Percentiles rank a stretch among this genome's conserved stretches.
Evolutionary conservation across 2,888 invertebrate species (phyloP).

Genomic region (Papilio gigon): DNA sequence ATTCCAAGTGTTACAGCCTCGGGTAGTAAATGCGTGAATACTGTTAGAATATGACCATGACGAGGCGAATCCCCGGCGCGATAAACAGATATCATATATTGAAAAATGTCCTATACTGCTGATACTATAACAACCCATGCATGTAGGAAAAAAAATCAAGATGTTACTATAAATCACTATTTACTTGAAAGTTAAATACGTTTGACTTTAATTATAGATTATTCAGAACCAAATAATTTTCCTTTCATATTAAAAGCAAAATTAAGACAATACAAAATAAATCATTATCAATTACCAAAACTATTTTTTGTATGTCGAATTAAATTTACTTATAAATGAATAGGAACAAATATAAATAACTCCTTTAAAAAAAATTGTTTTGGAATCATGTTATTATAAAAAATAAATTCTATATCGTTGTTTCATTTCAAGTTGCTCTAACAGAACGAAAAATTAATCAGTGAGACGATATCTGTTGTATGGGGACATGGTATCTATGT

Average conservation of each 20-base stretch:
- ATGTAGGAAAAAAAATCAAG: not conserved
- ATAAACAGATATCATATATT: conserved; percentile 26
- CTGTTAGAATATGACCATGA: conserved; percentile 56
- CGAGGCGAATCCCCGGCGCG: conserved; percentile 14
- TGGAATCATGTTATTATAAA: not conserved
- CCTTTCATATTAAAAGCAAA: too few species aligned
- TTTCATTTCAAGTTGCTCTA: not conserved
- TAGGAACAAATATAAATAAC: not conserved
- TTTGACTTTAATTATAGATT: too few species aligned
- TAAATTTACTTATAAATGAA: not conserved
- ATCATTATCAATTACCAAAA: not conserved
- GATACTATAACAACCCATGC: conserved; percentile 8
- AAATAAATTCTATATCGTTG: not conserved
- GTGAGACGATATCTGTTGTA: conserved; percentile 43
- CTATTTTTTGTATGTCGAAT: too few species aligned
- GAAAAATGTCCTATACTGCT: conserved; percentile 7
- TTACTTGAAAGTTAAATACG: too few species aligned
- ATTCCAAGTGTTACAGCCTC: conserved; percentile 64
- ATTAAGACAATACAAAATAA: not conserved
- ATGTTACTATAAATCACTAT: too few species aligned
- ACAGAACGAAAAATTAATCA: conserved; percentile 10
- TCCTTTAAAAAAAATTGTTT: not conserved
- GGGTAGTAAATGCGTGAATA: conserved; percentile 78
- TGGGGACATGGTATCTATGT: conserved; percentile 43
- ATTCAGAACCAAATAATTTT: too few species aligned